Conservation (phyloP, 1,140 invertebrate genomes). For the Himalopsyche phryganea region DNA sequence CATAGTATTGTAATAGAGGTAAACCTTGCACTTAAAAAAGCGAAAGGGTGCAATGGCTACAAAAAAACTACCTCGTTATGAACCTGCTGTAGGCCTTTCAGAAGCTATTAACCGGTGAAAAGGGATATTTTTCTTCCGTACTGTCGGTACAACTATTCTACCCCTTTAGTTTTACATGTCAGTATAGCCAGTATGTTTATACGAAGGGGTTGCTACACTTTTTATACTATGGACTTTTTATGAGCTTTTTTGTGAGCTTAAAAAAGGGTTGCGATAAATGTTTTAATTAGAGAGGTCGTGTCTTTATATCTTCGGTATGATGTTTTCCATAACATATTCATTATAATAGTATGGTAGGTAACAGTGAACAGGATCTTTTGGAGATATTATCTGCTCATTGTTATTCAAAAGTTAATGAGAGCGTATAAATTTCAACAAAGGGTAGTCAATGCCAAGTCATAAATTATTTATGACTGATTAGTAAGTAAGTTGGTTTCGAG, state of each 20-base stretch:
- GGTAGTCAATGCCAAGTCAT: constrained; percentile 31
- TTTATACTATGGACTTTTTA: constrained; percentile 14
- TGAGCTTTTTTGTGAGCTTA: constrained; percentile 4
- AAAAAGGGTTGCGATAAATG: constrained; percentile 32
- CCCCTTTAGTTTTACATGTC: constrained; percentile 12
- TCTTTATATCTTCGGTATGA: constrained; percentile 20
- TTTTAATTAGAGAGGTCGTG: constrained; percentile 32
- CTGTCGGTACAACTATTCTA: constrained; percentile 4
- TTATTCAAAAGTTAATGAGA: constrained; percentile 34
- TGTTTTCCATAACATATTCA: constrained; percentile 32
- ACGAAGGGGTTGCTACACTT: constrained; percentile 13
- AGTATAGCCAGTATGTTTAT: constrained; percentile 10
- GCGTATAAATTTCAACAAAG: constrained; percentile 29
- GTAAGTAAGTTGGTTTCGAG: constrained; percentile 4
- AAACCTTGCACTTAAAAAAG: constrained; percentile 24
- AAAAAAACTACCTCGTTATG: constrained; percentile 31
- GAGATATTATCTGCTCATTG: constrained; percentile 28
- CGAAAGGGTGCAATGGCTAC: constrained; percentile 33
- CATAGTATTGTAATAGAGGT: constrained; percentile 18
- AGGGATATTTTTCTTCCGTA: constrained; percentile 28
- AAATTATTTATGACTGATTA: constrained; percentile 34
- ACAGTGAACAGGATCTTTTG: neutral
- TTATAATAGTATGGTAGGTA: constrained; percentile 16
- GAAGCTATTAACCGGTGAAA: constrained; percentile 29
- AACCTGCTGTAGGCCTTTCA: constrained; percentile 31